phyloP scores from a whole-genome alignment of 2,113 vertebrate species.

The Chrysochloris asiatica region DNA sequence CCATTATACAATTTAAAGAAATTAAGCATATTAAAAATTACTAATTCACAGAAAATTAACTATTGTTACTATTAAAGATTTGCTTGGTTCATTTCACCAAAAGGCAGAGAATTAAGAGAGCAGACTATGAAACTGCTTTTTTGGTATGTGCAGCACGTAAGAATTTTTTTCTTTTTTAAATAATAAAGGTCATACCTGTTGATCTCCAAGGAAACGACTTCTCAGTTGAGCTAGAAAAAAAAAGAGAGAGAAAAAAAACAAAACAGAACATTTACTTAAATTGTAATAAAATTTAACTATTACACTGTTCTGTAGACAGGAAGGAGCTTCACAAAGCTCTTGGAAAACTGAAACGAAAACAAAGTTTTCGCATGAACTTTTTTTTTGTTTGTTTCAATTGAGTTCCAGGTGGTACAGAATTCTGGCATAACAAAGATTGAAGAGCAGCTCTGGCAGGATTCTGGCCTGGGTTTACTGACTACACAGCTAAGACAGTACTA shows the following conservation, averaged over 20 bases:
- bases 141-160: not conserved
- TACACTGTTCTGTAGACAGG: too few relatives aligned
- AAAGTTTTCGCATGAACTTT: too few relatives aligned
- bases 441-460: too few relatives aligned
- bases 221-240: slow-evolving; percentile 95
- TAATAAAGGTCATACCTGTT: slow-evolving; percentile 88
- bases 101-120: slow-evolving; percentile 17
- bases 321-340: too few relatives aligned
- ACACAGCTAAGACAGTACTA: too few relatives aligned
- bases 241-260: slow-evolving; percentile 69
- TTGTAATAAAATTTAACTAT: slow-evolving; percentile 57
- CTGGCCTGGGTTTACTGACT: too few relatives aligned
- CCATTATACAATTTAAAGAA: not conserved
- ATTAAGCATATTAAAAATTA: not conserved
- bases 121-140: not conserved
- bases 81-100: slow-evolving; percentile 14
- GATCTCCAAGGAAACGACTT: slow-evolving; percentile 98
- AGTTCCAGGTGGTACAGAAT: too few relatives aligned
- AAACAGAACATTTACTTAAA: slow-evolving; percentile 54
- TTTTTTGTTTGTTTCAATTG: not conserved
- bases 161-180: slow-evolving; percentile 49
- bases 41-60: not conserved
- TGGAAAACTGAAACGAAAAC: too few relatives aligned
- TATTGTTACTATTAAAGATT: slow-evolving; percentile 6
- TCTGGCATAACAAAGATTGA: too few relatives aligned